Conservation (phyloP, 2,797 vertebrate genomes). For the Allobates femoralis region DNA sequence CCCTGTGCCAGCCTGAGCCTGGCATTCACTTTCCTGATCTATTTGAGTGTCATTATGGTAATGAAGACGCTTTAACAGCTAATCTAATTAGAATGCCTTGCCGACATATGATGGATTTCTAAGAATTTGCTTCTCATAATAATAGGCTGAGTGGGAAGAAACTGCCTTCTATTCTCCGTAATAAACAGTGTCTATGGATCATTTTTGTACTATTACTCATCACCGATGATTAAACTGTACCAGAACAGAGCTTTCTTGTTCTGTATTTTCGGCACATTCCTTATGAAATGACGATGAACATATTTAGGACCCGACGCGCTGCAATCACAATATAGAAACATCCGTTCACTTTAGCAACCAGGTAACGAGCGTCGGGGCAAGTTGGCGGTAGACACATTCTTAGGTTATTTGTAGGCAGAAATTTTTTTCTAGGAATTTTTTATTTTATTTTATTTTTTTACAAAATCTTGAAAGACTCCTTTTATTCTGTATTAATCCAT, state of each 20-base stretch:
- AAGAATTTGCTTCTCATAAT: conserved; percentile 59
- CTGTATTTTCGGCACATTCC: conserved; percentile 24
- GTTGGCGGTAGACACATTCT: too few species aligned
- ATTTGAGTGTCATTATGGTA: conserved; percentile 60
- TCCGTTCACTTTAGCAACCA: background rate
- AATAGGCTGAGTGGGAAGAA: conserved; percentile 55
- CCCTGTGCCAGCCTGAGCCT: conserved; percentile 35
- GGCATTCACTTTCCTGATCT: conserved; percentile 56
- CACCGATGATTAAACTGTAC: conserved; percentile 3
- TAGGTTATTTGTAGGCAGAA: too few species aligned
- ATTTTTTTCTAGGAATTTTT: too few species aligned
- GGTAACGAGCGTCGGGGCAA: background rate
- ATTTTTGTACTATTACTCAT: conserved; percentile 39
- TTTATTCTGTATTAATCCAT: too few species aligned
- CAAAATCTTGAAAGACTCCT: too few species aligned
- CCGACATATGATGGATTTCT: conserved; percentile 26
- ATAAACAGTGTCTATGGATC: conserved; percentile 42
- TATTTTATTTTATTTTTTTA: too few species aligned
- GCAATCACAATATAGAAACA: background rate
- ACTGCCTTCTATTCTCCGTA: conserved; percentile 7
- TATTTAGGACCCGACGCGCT: background rate
- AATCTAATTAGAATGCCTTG: conserved; percentile 44
- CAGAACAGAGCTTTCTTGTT: background rate
- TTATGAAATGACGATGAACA: background rate
- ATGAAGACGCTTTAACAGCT: conserved; percentile 42